Evolutionary conservation across 2,797 vertebrate species (phyloP).

Genomic region (Sylvia borin): DNA sequence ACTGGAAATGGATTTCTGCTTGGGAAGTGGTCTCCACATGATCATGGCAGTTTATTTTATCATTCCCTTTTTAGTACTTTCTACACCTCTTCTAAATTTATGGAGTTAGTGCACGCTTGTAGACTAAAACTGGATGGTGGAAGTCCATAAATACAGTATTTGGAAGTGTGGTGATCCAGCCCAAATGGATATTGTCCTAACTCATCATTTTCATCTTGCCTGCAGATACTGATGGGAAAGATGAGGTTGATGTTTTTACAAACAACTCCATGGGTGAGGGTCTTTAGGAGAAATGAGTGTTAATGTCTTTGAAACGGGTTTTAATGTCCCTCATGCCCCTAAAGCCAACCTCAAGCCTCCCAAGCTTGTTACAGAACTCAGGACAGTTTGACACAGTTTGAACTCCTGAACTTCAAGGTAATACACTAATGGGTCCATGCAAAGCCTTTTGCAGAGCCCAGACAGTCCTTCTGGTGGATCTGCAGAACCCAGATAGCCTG

Average conservation of each 20-base stretch:
- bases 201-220: not conserved
- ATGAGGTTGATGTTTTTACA: not conserved
- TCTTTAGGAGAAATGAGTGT: not conserved
- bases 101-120: not conserved
- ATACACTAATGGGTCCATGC: not conserved
- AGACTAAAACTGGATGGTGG: not conserved
- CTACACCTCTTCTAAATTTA: not conserved
- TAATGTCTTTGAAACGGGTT: not conserved
- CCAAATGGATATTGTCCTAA: not conserved
- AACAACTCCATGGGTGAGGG: not conserved
- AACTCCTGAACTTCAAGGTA: not conserved
- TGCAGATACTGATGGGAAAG: not conserved
- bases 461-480: not conserved
- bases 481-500: not conserved
- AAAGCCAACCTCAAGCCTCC: not conserved
- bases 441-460: not conserved
- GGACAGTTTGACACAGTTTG: not conserved
- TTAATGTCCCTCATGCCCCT: not conserved
- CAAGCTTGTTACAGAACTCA: not conserved
- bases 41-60: not conserved
- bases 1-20: not conserved
- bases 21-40: not conserved
- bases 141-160: not conserved
- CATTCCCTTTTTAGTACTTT: not conserved
- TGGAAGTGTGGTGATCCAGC: not conserved